These are phyloP conservation scores for Coenonympha glycerion DNA, from an alignment of 2,888 invertebrate species.

Conservation along the genomic window DNA sequence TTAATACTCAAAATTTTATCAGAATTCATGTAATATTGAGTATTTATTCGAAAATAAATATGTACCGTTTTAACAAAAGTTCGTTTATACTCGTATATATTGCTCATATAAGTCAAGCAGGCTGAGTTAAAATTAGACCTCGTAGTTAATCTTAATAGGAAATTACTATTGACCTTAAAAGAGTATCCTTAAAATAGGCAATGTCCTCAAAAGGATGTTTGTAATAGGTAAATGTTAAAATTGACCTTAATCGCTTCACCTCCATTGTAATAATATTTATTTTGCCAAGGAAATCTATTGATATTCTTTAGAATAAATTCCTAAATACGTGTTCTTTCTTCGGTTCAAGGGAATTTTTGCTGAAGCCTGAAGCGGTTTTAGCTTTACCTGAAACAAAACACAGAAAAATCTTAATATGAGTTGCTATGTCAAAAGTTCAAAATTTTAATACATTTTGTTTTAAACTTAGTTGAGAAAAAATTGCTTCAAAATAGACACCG, in stretches of 20 bases:
- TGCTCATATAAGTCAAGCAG: too few species aligned
- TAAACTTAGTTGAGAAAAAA: too few species aligned
- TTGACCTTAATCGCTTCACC: slow-evolving; percentile 24
- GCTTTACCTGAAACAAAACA: not conserved
- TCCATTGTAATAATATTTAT: slow-evolving; percentile 12
- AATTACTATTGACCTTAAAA: not conserved
- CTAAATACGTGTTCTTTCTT: not conserved
- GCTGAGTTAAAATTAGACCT: not conserved
- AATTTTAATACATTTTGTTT: too few species aligned
- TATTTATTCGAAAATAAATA: too few species aligned
- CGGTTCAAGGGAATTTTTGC: too few species aligned
- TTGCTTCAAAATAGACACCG: too few species aligned
- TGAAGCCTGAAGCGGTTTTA: not conserved
- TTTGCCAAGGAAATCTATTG: slow-evolving; percentile 2
- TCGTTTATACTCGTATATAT: too few species aligned
- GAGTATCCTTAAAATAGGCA: not conserved
- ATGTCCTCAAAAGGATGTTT: slow-evolving; percentile 4
- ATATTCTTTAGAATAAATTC: slow-evolving; percentile 1
- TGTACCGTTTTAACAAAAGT: too few species aligned
- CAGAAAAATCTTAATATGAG: not conserved
- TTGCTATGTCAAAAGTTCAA: not conserved
- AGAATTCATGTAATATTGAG: too few species aligned
- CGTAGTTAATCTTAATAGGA: not conserved
- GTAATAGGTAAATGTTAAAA: slow-evolving; percentile 25
- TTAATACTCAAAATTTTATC: too few species aligned